These are phyloP conservation scores for Acromyrmex echinatior DNA, from an alignment of 1,140 invertebrate genomes.

Conservation along the genomic window DNA sequence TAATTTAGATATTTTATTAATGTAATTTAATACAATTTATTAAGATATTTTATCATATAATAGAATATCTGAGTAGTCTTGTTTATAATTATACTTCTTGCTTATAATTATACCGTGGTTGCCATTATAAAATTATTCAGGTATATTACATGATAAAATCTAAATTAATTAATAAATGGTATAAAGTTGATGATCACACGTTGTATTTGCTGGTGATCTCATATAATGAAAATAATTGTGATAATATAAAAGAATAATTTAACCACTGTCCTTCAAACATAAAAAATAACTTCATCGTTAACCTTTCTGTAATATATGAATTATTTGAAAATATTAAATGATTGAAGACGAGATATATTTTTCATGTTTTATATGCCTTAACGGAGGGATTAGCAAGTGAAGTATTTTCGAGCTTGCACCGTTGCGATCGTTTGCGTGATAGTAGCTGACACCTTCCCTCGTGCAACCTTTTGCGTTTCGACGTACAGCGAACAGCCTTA, in stretches of 20 bases:
- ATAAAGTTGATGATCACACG: too few relatives aligned
- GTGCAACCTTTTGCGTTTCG: slow-evolving; percentile 30
- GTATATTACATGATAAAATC: too few relatives aligned
- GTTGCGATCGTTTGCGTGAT: slow-evolving; percentile 3
- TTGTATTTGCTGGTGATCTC: too few relatives aligned
- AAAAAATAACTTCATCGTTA: not conserved
- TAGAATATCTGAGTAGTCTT: not conserved
- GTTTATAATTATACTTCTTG: too few relatives aligned
- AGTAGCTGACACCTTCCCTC: not conserved
- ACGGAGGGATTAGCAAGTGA: not conserved
- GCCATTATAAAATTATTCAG: too few relatives aligned
- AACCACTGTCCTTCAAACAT: not conserved
- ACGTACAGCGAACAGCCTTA: slow-evolving; percentile 25
- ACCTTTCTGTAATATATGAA: not conserved
- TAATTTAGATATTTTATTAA: not conserved
- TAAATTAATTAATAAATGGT: too few relatives aligned
- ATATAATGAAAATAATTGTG: too few relatives aligned
- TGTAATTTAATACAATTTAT: not conserved
- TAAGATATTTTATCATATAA: slow-evolving; percentile 19
- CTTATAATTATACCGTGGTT: too few relatives aligned
- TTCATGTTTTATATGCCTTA: not conserved
- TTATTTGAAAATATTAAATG: not conserved
- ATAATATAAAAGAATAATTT: too few relatives aligned
- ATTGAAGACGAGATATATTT: not conserved
- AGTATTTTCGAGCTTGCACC: not conserved